Base-by-base conservation (phyloP, 92 coral and sea anemone species). In the Phenganax marumi region DNA sequence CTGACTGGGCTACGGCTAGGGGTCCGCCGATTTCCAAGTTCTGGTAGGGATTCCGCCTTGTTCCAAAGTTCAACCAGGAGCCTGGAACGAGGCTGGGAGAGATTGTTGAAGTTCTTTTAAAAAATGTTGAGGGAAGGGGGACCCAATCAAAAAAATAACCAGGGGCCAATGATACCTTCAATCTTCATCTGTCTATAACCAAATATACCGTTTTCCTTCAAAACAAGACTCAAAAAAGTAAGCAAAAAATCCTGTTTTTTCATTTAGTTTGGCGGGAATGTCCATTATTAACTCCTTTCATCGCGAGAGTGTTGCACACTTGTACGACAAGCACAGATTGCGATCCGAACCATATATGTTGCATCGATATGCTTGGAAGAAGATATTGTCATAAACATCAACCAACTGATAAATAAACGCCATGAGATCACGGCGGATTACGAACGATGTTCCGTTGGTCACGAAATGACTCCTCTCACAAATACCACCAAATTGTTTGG, bases 351-450 rank as follows among this genome's bases (percentile, higher is more conserved):
- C 94, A 88, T 49, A 88, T 91, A 0, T 96, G 99, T 46, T 96
- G 99, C 52, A 56, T 96, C 79, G 99, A 96, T 69, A 96, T 96
- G 99, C 90, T 97, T 7, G 99, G 97, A 70, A 64, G 99, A 76
- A 93, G 91, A 61, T 96, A 89, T 78, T 96, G 99, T 70, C 93
- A 92, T 71, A 89, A 84, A 60, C 86, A 50, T 8, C 53, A 47
- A 49, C 46, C 49, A 49, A 60, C 19, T 10, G 83, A 78, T 50
- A 76, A 76, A 76, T 76, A 76, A 52, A 74, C 26, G 10, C 3
- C 13, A 46, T 17, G 11, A 33, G 18, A 8, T 26, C 19, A 70
- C n/a, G 51, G 4, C n/a, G 10, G 18, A 33, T 39, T 17, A 39
- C 16, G 22, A 17, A 17, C 19, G 13, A 26, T 39, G 18, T 33